phyloP scores from a whole-genome alignment of 2,888 invertebrate species.

The Cataglyphis altisquamis region DNA sequence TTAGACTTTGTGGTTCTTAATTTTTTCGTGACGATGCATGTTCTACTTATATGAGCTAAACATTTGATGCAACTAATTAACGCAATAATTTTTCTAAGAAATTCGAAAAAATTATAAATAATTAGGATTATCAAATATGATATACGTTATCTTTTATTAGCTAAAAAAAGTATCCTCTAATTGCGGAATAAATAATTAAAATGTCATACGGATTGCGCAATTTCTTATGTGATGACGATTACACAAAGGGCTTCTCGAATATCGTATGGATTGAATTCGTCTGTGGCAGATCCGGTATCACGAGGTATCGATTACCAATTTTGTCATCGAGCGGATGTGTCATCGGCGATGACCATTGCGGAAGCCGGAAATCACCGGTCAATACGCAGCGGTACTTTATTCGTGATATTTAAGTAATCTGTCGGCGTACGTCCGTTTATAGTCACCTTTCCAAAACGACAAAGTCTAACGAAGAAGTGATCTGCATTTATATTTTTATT shows the following conservation, averaged over 20 bases:
- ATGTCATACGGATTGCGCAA: not conserved
- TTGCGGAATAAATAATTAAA: not conserved
- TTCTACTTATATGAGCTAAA: not conserved
- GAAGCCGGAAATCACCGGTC: conserved; percentile 68
- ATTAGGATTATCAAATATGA: not conserved
- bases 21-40: not conserved
- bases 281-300: conserved; percentile 1
- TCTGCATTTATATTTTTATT: not conserved
- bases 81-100: not conserved
- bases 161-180: not conserved
- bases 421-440: not conserved
- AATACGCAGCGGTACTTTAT: conserved; percentile 67
- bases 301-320: conserved; percentile 68
- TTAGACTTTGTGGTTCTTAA: not conserved
- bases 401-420: conserved; percentile 46
- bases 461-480: conserved; percentile 20
- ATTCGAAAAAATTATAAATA: not conserved
- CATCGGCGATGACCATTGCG: conserved; percentile 62
- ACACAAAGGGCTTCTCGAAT: conserved; percentile 20
- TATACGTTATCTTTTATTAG: conserved; percentile 2
- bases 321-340: conserved; percentile 67
- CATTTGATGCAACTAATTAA: conserved; percentile 3
- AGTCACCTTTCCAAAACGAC: not conserved
- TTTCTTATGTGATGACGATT: not conserved
- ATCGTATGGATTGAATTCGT: conserved; percentile 19